Percentiles rank a stretch among this genome's conserved stretches.
Conservation (phyloP, 2,113 vertebrate genomes). For the Chelonoidis abingdonii region DNA sequence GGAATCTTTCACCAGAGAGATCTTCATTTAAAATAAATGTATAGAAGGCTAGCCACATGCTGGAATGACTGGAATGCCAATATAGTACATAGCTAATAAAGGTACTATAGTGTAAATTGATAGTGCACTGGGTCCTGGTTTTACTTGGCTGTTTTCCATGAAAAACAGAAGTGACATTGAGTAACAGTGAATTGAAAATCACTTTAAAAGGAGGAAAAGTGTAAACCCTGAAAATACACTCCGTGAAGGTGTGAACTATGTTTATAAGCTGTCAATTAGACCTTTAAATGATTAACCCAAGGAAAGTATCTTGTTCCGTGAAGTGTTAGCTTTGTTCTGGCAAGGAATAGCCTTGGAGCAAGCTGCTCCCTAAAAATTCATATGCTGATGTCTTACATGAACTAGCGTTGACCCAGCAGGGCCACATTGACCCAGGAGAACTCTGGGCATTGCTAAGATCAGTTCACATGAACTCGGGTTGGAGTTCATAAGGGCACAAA, state of each 20-base stretch:
- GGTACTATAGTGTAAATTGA: slow-evolving; percentile 69
- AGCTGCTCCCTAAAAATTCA: slow-evolving; percentile 18
- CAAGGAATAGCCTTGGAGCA: slow-evolving; percentile 3
- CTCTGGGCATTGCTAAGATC: slow-evolving; percentile 54
- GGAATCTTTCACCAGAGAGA: not conserved
- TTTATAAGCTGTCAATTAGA: slow-evolving; percentile 69
- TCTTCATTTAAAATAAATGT: slow-evolving; percentile 63
- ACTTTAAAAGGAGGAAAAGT: slow-evolving; percentile 68
- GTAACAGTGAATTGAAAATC: slow-evolving; percentile 72
- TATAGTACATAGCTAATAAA: slow-evolving; percentile 63
- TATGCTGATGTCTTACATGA: slow-evolving; percentile 29
- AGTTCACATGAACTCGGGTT: slow-evolving; percentile 56
- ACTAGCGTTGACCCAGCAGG: slow-evolving; percentile 55
- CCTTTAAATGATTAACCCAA: slow-evolving; percentile 51
- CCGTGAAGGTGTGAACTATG: slow-evolving; percentile 56
- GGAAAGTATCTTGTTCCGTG: slow-evolving; percentile 40
- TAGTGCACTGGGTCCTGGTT: slow-evolving; percentile 35
- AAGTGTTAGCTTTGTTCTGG: not conserved
- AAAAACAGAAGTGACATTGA: slow-evolving; percentile 64
- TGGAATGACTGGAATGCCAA: slow-evolving; percentile 72
- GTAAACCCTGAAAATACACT: slow-evolving; percentile 68
- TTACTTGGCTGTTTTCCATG: slow-evolving; percentile 74
- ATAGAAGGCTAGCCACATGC: slow-evolving; percentile 12
- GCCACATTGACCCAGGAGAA: slow-evolving; percentile 7
- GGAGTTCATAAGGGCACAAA: slow-evolving; percentile 43